Evolutionary conservation across 2,113 vertebrate genomes (phyloP), one percentile per base, ranked within the genome.

Genomic region (Indri indri): DNA sequence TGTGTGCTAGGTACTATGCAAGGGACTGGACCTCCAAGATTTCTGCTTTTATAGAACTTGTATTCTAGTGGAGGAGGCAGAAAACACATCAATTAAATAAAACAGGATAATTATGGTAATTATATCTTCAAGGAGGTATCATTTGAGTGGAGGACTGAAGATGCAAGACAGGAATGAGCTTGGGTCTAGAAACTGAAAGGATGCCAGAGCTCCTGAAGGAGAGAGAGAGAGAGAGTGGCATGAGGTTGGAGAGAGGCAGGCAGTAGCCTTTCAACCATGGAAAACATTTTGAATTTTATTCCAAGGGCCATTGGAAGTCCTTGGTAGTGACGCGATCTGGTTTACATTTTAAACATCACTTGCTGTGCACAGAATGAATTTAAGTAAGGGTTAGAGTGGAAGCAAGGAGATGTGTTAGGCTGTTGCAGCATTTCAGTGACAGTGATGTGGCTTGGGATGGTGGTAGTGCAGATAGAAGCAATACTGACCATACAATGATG

Each of bases 231-330:
- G 50, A 63, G 76, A 27, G 18, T 1, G 25, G 23, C 6, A 0
- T 16, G 27, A 61, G 25, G 13, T 59, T 32, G 23, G 57, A 77
- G 42, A 90, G 63, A 54, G 50, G 8, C 16, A 40, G 12, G 30
- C n/a, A 47, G 70, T 30, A 47, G 45, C 30, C 65, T 70, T 76
- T 32, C 6, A 2, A 52, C 37, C 74, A 6, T 9, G n/a, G 65
- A 66, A 57, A 85, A 84, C 65, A 65, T 23, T 47, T 76, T 88
- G 18, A 52, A 54, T 92, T 79, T 68, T 88, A 82, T 84, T 34
- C 74, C 37, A 54, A 70, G 22, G 95, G 50, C 16, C 2, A 0
- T 84, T 30, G 52, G 13, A 91, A 77, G 30, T 47, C 30, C 57
- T 68, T 87, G 47, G 52, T 17, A 57, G 42, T 68, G 40, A 71